Evolutionary conservation across 2,797 vertebrate species (phyloP), one percentile per base, ranked within the genome.

Genomic region (Pseudochaenichthys georgianus): DNA sequence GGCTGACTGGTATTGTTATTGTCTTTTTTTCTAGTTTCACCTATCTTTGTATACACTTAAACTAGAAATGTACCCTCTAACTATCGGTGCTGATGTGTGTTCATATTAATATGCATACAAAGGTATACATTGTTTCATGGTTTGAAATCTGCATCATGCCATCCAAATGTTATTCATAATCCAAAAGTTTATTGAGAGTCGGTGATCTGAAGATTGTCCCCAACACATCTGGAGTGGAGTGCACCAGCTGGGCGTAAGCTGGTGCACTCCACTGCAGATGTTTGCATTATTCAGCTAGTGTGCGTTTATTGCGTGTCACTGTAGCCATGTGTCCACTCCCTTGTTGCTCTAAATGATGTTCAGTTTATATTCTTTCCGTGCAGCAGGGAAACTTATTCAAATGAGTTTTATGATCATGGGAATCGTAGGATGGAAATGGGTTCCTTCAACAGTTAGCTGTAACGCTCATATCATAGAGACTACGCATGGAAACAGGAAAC

Each of bases 401-500:
- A 48, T 67, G 55, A 62, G 21, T 62, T 28, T 16, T 8, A 50
- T 57, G 41, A 58, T 76, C 64, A 63, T 46, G 34, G 50, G 50
- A 41, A 50, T 62, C 21, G 46, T 47, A 45, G 16, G 45, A 54
- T 41, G 9, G 23, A 72, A 77, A 79, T 51, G 42, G 64, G 8
- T 38, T 38, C 34, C 1, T 38, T 38, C 34, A 73, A 73, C 41
- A 28, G 16, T 50, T 38, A 10, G 55, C 19, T 28, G 23, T 63
- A 64, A 77, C 15, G n/a, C 13, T 76, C 12, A 45, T 19, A 21
- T 72, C 9, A 54, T 50, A 70, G 34, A 63, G 42, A 47, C 52
- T 70, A 67, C 72, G 51, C 48, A 70, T 8, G 38, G 16, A 9
- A 73, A 71, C 58, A 67, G 64, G 38, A 61, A 43, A 31, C 31